Percentiles rank a stretch among this genome's conserved stretches.
Evolutionary conservation across 30 jellyfish, hydroid and myxozoan species (phyloP).

Genomic region (Pseudorhiza aurosa): DNA sequence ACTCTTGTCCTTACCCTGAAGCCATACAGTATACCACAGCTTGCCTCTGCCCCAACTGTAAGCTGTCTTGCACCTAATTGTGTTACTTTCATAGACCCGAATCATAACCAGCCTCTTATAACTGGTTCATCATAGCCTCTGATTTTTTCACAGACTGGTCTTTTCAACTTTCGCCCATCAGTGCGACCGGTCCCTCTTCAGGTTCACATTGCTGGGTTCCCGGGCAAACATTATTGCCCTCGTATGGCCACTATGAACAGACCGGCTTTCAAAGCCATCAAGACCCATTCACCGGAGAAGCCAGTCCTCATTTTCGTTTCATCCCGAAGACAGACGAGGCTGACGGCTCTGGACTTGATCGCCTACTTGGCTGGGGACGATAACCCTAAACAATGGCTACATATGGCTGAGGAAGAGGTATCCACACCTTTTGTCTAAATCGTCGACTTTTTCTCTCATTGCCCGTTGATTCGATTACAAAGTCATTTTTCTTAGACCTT

Average conservation of each 20-base stretch:
- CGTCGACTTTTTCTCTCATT: neutral
- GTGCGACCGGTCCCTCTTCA: conserved; percentile 99
- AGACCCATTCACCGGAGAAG: conserved; percentile 96
- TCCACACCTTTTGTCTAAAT: neutral
- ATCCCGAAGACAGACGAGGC: conserved; percentile 97
- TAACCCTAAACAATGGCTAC: conserved; percentile 98
- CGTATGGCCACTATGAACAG: conserved; percentile 99
- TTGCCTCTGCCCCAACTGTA: too few species aligned
- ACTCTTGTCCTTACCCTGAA: too few species aligned
- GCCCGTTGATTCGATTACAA: neutral
- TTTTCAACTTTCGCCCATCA: conserved; percentile 98
- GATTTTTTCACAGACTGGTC: conserved; percentile 81
- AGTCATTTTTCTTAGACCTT: too few species aligned
- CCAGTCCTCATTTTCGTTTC: conserved; percentile 97
- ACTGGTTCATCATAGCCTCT: too few species aligned
- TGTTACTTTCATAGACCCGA: too few species aligned
- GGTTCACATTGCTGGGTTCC: conserved; percentile 99
- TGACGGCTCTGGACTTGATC: conserved; percentile 97
- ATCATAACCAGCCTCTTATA: too few species aligned
- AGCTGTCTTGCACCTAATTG: too few species aligned
- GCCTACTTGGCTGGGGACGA: conserved; percentile 90
- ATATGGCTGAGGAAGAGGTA: conserved; percentile 93
- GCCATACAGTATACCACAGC: too few species aligned
- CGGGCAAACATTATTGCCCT: conserved; percentile 99
- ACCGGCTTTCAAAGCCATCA: conserved; percentile 95